phyloP scores from a whole-genome alignment of 2,113 vertebrate genomes.

The Enhydra lutris region DNA sequence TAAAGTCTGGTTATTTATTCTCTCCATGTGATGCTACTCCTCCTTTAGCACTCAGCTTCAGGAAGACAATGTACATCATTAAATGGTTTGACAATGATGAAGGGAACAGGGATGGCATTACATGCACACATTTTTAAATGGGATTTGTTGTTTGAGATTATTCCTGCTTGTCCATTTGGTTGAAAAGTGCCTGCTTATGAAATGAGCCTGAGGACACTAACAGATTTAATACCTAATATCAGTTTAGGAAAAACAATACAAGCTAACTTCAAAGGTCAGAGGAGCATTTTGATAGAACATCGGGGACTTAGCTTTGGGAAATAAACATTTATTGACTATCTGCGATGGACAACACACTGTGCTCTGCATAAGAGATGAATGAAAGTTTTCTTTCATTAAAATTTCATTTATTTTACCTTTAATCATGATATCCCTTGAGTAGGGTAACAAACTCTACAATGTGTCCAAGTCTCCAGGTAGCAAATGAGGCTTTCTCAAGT shows the following conservation, averaged over 20 bases:
- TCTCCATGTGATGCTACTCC: neutral
- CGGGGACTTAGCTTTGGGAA: neutral
- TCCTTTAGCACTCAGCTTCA: constrained; percentile 6
- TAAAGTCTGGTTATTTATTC: neutral
- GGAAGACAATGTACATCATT: constrained; percentile 41
- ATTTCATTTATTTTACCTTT: constrained; percentile 17
- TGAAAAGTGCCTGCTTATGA: neutral
- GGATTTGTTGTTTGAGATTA: neutral
- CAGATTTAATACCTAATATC: neutral
- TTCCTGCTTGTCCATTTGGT: neutral
- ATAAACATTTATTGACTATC: neutral
- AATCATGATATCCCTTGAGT: neutral
- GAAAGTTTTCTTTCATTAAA: neutral
- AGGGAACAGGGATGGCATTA: constrained; percentile 39
- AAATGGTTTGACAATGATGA: constrained; percentile 54
- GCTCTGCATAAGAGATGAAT: neutral
- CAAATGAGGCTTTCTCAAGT: constrained; percentile 26
- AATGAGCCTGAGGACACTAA: neutral
- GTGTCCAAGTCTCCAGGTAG: neutral
- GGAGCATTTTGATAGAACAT: neutral
- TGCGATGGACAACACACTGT: neutral
- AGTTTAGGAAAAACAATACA: neutral
- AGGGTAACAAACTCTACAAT: neutral
- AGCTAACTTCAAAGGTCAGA: constrained; percentile 33
- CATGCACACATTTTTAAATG: neutral